phyloP scores from a whole-genome alignment of 2,888 invertebrate species.

The Carcina quercana region DNA sequence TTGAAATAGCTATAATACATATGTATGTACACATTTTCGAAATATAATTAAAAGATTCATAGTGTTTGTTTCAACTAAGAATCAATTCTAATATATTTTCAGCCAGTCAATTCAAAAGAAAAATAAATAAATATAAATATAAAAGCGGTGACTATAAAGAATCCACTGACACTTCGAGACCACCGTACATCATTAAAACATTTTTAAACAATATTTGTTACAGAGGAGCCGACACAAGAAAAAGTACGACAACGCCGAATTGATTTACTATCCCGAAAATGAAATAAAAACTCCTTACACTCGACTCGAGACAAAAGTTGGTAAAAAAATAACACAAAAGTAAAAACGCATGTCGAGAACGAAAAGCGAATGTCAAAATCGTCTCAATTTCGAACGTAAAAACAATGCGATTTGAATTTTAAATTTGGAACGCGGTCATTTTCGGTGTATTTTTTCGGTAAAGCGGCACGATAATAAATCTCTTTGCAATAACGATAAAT shows the following conservation, averaged over 20 bases:
- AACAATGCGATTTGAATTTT: slow-evolving; percentile 69
- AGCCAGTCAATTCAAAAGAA: slow-evolving; percentile 15
- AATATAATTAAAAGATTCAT: too few relatives aligned
- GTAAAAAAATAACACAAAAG: slow-evolving; percentile 15
- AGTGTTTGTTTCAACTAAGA: too few relatives aligned
- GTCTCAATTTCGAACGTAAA: slow-evolving; percentile 66
- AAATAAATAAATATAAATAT: slow-evolving; percentile 16
- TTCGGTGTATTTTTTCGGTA: slow-evolving; percentile 61
- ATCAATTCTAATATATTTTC: too few relatives aligned
- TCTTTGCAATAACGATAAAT: slow-evolving; percentile 70
- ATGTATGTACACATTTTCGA: too few relatives aligned
- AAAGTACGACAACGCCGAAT: slow-evolving; percentile 42
- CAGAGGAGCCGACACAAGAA: slow-evolving; percentile 38
- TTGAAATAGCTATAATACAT: too few relatives aligned
- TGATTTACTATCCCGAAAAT: slow-evolving; percentile 51
- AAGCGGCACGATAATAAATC: slow-evolving; percentile 64
- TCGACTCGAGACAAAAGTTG: slow-evolving; percentile 14
- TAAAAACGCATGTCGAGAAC: slow-evolving; percentile 51
- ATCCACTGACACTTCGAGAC: slow-evolving; percentile 26
- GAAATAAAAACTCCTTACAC: slow-evolving; percentile 26
- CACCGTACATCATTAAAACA: slow-evolving; percentile 49
- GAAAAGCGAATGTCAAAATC: slow-evolving; percentile 64
- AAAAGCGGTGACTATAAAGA: slow-evolving; percentile 22
- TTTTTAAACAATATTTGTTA: slow-evolving; percentile 49
- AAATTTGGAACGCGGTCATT: slow-evolving; percentile 63